Base-by-base conservation (phyloP, 2,888 invertebrate species). In the Troides oblongomaculatus region DNA sequence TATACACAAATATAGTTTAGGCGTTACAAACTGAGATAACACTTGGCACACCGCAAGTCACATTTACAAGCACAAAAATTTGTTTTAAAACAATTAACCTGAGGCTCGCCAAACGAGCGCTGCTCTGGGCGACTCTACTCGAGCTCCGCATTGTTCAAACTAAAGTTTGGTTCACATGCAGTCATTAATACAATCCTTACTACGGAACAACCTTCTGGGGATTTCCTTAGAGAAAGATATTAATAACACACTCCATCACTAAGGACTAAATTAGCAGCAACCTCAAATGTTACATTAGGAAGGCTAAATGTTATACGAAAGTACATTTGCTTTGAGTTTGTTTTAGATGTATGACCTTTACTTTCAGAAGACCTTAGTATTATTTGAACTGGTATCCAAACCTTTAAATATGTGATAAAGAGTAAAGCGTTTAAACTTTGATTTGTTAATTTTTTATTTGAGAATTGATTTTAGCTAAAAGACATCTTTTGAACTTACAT, bases 71-170 rank as follows among this genome's bases (percentile, higher is more conserved):
- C 67, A 71, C 62, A 66, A 65, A 59, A 50, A 50, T 61, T 61
- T 57, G 53, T 62, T 59, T 66, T 25, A 66, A 64, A 62, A 64
- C 69, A 68, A 71, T 71, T 67, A 69, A 91, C 92, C 91, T 90
- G 76, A 90, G 79, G 79, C 83, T 80, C 74, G 83, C 83, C 78
- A 90, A 79, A 78, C 86, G 79, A 78, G 81, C 86, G 76, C 78
- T 78, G 78, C 74, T 76, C 80, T 82, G 81, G 79, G 84, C 91
- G 91, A 89, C 91, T 87, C 83, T 72, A 81, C 90, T 83, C 88
- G 84, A 84, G 89, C 88, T 84, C 87, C 78, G 81, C 91, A 91
- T 90, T 85, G 81, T 90, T 78, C 72, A 75, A 84, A 92, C 92
- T 92, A 89, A 89, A 78, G 76, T 80, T 78, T 80, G 73, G 72